A percentile compares a stretch with the other conserved stretches of the same genome.
Evolutionary conservation across 1,140 invertebrate genomes (phyloP).

Genomic region (Agraylea sexmaculata): DNA sequence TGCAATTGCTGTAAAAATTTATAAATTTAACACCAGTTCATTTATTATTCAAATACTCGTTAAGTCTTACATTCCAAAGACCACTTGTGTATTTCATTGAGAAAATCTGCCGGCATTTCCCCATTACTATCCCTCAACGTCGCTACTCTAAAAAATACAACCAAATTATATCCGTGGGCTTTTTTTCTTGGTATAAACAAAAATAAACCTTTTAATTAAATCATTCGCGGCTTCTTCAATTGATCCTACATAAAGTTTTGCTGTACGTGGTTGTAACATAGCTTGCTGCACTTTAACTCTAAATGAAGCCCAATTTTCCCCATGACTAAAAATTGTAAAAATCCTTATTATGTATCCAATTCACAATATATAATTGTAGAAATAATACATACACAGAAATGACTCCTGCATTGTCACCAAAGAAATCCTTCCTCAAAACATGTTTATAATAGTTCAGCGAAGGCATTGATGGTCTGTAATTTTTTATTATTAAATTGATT

Average conservation of each 20-base stretch:
- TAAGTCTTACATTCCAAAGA: conserved; percentile 79
- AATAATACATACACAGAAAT: conserved; percentile 60
- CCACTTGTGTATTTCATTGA: conserved; percentile 78
- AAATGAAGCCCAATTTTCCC: conserved; percentile 70
- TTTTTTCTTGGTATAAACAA: conserved; percentile 5
- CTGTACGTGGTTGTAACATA: conserved; percentile 61
- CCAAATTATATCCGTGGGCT: no score
- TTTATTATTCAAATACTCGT: no score
- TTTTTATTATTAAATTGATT: neutral
- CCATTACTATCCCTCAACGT: conserved; percentile 49
- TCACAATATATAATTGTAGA: neutral
- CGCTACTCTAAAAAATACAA: conserved; percentile 49
- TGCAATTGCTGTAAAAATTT: conserved; percentile 53
- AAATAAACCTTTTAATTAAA: conserved; percentile 52
- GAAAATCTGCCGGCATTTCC: conserved; percentile 64
- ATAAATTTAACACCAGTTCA: conserved; percentile 3
- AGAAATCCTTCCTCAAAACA: conserved; percentile 59
- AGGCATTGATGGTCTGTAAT: conserved; percentile 63
- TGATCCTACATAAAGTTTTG: conserved; percentile 58
- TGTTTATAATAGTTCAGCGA: conserved; percentile 73
- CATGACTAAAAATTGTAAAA: conserved; percentile 48
- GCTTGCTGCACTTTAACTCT: conserved; percentile 68
- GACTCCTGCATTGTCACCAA: conserved; percentile 56
- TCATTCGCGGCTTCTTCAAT: conserved; percentile 62
- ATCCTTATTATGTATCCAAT: neutral